These are phyloP conservation scores for Troglohyphantes excavatus DNA, from an alignment of 2,888 invertebrate species.

Conservation along the genomic window DNA sequence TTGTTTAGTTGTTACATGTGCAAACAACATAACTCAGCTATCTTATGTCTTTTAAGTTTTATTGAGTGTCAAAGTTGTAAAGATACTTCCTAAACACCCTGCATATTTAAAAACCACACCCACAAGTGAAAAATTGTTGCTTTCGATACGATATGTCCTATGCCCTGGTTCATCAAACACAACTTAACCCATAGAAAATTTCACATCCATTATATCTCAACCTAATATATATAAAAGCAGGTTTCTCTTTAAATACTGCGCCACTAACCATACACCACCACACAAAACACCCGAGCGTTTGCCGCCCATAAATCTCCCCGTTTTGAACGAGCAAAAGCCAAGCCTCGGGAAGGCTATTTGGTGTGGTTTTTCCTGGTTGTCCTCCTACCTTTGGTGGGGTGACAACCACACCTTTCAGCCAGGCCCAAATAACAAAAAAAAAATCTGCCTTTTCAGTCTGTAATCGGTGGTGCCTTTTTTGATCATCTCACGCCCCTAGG, in stretches of 20 bases:
- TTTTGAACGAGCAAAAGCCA: conserved; percentile 61
- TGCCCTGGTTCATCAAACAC: not conserved
- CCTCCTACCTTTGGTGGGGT: conserved; percentile 57
- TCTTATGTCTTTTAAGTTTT: no score
- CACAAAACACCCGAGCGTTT: conserved; percentile 18
- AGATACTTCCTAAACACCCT: no score
- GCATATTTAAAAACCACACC: no score
- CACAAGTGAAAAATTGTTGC: no score
- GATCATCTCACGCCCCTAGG: conserved; percentile 70
- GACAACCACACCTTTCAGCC: conserved; percentile 53
- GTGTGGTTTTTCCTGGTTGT: conserved; percentile 27
- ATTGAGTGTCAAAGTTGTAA: no score
- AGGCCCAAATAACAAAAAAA: conserved; percentile 37
- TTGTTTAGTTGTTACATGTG: no score
- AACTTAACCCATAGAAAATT: not conserved
- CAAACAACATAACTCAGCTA: no score
- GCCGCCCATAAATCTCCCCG: conserved; percentile 51
- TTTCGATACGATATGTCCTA: no score
- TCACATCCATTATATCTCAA: not conserved
- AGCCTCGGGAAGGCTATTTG: conserved; percentile 46
- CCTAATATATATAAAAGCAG: not conserved
- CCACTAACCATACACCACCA: not conserved
- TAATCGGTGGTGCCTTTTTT: conserved; percentile 72
- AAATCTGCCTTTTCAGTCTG: conserved; percentile 54
- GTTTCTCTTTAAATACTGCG: not conserved